These are phyloP conservation scores for Mallotus villosus DNA, from an alignment of 2,797 vertebrate genomes.

Conservation along the genomic window DNA sequence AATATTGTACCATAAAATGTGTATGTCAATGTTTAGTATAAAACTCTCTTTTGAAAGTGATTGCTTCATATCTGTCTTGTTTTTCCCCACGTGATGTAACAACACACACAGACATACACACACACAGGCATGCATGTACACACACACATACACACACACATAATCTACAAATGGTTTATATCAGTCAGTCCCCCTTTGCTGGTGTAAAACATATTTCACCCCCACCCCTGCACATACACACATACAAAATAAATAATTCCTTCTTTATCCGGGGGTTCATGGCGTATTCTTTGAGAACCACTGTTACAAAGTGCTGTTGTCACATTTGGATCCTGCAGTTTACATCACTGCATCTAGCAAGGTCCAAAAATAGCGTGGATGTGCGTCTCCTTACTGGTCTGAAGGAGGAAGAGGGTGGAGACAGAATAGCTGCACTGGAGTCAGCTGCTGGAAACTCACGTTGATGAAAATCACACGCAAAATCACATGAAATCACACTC, in stretches of 20 bases:
- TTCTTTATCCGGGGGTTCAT: not conserved
- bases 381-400: not conserved
- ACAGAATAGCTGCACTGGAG: not conserved
- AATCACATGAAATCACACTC: too few species aligned
- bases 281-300: too few species aligned
- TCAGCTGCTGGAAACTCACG: too few species aligned
- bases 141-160: not conserved
- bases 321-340: not conserved
- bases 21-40: constrained; percentile 69
- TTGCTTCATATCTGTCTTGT: constrained; percentile 25
- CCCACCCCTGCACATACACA: not conserved
- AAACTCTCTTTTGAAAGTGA: constrained; percentile 25
- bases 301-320: too few species aligned
- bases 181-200: too few species aligned
- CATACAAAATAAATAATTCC: not conserved
- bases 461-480: too few species aligned
- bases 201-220: too few species aligned
- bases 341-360: not conserved
- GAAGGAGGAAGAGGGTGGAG: not conserved
- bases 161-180: too few species aligned
- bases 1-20: constrained; percentile 45
- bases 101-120: not conserved
- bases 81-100: constrained; percentile 15
- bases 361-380: not conserved
- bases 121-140: not conserved